A percentile compares a stretch with the other conserved stretches of the same genome.
Evolutionary conservation across 64 coral and sea anemone genomes (phyloP).

Genomic region (Montipora sp.): DNA sequence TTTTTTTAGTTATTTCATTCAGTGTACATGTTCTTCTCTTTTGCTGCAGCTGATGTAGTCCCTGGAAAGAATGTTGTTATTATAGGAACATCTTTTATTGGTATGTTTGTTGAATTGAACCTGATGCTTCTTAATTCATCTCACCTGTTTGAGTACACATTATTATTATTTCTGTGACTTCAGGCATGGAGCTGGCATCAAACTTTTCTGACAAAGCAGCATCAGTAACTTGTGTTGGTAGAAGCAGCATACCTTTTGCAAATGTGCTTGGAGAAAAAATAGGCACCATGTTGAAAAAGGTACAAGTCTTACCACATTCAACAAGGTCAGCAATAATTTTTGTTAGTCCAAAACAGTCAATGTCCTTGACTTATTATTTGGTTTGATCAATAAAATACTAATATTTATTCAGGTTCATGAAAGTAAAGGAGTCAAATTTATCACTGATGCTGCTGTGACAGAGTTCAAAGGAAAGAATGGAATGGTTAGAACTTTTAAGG

Average conservation of each 20-base stretch:
- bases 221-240: conserved; percentile 86
- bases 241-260: conserved; percentile 79
- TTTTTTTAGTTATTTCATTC: too few species aligned
- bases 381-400: too few species aligned
- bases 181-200: conserved; percentile 93
- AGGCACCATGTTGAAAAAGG: conserved; percentile 89
- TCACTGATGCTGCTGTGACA: conserved; percentile 81
- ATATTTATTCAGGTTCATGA: conserved; percentile 70
- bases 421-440: conserved; percentile 93
- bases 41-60: conserved; percentile 36
- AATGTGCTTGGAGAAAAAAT: conserved; percentile 89
- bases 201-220: conserved; percentile 87
- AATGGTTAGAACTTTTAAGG: conserved; percentile 54
- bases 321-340: too few species aligned
- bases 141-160: not conserved
- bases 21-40: not conserved
- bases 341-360: too few species aligned
- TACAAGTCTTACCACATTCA: not conserved
- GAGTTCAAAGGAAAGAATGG: conserved; percentile 90
- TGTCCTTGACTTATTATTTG: too few species aligned
- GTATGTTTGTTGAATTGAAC: conserved; percentile 26
- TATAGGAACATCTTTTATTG: conserved; percentile 76
- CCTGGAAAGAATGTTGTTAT: conserved; percentile 69
- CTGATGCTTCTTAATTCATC: not conserved
- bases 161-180: not conserved